Evolutionary conservation across 2,113 vertebrate species (phyloP), one percentile per base, ranked within the genome.

Genomic region (rabbit (Oryctolagus cuniculus)): DNA sequence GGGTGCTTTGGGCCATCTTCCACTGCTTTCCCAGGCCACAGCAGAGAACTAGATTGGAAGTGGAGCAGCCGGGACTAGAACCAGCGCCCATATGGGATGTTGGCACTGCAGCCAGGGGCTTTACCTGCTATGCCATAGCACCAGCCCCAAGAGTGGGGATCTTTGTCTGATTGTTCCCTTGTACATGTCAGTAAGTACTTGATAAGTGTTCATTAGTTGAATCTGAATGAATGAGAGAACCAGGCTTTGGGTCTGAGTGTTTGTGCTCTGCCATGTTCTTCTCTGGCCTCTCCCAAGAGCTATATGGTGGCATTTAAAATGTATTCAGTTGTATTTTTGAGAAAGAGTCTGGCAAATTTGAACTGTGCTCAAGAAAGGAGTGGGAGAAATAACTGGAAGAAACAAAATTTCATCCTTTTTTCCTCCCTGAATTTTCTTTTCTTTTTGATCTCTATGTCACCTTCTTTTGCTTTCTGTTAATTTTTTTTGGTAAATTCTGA

Each of bases 401-500:
- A 87, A 49, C 16, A 85, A 61, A 91, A 55, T 55, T 70, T 53
- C n/a, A 77, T 73, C 13, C 13, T 89, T 80, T 63, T 70, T 19
- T 53, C 13, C 24, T 49, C 44, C 7, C 34, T 12, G 11, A n/a
- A 10, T n/a, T 80, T 93, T 86, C 44, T 44, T 38, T 38, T 49
- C 31, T 29, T 87, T 90, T 70, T 38, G 51, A 4, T 84, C 5
- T 82, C 51, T 22, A 3, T 21, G 31, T 21, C 31, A 61, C 24
- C 16, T 12, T 66, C 58, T 81, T 55, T 31, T 69, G 22, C 25
- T 73, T 83, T 81, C 51, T 83, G 17, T 80, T 55, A 80, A 84
- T 38, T 79, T 95, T 91, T 95, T 51, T 49, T 44, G 44, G 34
- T 81, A 79, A 27, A 66, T 64, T 89, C 67, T 89, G 29, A 29